Evolutionary conservation across 2,113 vertebrate genomes (phyloP).

Genomic region (Fregetta grallaria): DNA sequence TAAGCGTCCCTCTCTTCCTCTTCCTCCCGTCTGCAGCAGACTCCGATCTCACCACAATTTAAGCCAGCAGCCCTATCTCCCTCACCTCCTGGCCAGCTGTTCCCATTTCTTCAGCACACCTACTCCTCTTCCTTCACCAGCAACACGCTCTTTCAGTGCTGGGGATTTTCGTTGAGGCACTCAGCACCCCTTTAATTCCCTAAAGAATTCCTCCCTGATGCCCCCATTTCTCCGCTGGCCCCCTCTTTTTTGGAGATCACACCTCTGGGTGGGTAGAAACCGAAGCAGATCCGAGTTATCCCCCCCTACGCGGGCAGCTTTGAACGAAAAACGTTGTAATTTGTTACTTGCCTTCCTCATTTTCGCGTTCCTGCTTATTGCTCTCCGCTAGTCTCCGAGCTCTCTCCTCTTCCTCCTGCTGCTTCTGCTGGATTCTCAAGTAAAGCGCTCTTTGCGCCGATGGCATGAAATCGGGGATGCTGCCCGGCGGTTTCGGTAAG

Average conservation of each 20-base stretch:
- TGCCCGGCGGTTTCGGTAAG: conserved; percentile 70
- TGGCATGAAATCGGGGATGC: conserved; percentile 89
- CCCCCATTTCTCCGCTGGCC: not conserved
- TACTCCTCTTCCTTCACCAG: not conserved
- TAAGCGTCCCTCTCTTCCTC: not conserved
- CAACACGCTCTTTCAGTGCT: accelerated
- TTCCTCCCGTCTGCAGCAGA: not conserved
- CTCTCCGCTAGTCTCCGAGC: conserved; percentile 86
- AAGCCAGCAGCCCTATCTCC: not conserved
- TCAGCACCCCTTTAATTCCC: not conserved
- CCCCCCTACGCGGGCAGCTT: accelerated
- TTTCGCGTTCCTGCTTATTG: conserved; percentile 76
- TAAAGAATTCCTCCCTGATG: not conserved
- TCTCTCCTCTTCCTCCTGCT: conserved; percentile 92
- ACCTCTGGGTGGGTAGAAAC: accelerated
- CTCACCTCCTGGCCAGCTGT: not conserved
- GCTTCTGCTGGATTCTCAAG: conserved; percentile 94
- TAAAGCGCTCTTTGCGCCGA: conserved; percentile 91
- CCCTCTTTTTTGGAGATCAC: too few relatives aligned
- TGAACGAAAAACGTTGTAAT: accelerated
- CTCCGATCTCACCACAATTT: not conserved
- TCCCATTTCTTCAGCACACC: not conserved
- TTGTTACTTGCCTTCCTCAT: conserved; percentile 80
- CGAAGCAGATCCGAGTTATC: too few relatives aligned
- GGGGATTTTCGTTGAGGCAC: accelerated